Conservation (phyloP, 1,140 invertebrate species). For the Aphaenogaster rudis region DNA sequence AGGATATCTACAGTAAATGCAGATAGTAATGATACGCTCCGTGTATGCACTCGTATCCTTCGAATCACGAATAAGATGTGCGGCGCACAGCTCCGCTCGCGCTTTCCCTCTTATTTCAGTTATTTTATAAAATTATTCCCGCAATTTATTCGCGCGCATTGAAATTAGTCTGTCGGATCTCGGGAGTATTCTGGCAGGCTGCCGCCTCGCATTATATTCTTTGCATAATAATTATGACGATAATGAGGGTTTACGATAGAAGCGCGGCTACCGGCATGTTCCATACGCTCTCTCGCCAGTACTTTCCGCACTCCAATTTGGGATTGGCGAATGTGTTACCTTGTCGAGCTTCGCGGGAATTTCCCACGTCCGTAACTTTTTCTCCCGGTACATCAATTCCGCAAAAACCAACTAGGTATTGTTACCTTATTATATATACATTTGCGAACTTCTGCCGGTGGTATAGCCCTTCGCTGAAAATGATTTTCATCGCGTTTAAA, state of each 20-base stretch:
- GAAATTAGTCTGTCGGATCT: constrained; percentile 79
- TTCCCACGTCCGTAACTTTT: constrained; percentile 73
- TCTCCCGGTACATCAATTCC: constrained; percentile 69
- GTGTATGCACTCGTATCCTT: not conserved
- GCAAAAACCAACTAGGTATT: constrained; percentile 68
- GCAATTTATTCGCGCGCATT: constrained; percentile 81
- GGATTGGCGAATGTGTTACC: constrained; percentile 54
- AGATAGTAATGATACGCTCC: not conserved
- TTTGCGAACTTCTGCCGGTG: constrained; percentile 45
- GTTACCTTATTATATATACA: constrained; percentile 66
- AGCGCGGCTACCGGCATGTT: constrained; percentile 72
- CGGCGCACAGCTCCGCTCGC: not conserved
- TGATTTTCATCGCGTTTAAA: constrained; percentile 54
- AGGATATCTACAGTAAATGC: not conserved
- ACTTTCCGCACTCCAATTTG: constrained; percentile 71
- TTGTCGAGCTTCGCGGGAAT: constrained; percentile 72
- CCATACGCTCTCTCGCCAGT: constrained; percentile 64
- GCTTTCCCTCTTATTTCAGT: constrained; percentile 57
- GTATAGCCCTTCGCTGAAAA: constrained; percentile 38
- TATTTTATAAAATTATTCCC: constrained; percentile 79
- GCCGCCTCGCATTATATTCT: constrained; percentile 81
- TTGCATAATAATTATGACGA: constrained; percentile 83
- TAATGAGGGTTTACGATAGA: constrained; percentile 83
- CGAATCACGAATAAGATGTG: constrained; percentile 11
- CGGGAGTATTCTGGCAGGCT: constrained; percentile 81